These are phyloP conservation scores for Liodrosophila aerea DNA, from an alignment of 2,888 invertebrate species.

Conservation along the genomic window DNA sequence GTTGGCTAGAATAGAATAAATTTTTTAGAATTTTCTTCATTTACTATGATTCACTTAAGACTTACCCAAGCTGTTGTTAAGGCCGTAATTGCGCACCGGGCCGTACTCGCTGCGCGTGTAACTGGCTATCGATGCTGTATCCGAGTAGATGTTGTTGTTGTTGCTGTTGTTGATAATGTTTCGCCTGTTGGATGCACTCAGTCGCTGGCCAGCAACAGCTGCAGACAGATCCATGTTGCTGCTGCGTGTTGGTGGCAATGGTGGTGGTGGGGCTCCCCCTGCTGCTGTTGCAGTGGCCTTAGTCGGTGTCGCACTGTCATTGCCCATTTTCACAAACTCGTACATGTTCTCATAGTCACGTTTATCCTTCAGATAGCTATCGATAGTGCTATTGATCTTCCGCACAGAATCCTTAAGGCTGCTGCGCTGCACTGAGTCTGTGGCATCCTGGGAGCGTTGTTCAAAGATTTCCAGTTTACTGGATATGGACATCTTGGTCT, in stretches of 20 bases:
- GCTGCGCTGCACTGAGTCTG: constrained; percentile 68
- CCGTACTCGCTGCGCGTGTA: constrained; percentile 82
- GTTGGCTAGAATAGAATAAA: constrained; percentile 70
- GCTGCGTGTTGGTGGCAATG: constrained; percentile 76
- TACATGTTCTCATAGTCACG: constrained; percentile 81
- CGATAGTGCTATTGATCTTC: constrained; percentile 82
- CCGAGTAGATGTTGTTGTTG: constrained; percentile 73
- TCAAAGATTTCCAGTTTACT: constrained; percentile 81
- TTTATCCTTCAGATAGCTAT: constrained; percentile 82
- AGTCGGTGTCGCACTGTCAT: constrained; percentile 4
- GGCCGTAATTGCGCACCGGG: constrained; percentile 77
- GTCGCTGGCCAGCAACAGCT: constrained; percentile 61
- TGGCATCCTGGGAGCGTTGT: constrained; percentile 46
- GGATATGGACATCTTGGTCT: constrained; percentile 75
- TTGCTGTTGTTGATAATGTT: constrained; percentile 55
- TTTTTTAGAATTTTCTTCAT: background rate
- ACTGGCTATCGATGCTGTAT: constrained; percentile 78
- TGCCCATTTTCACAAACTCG: constrained; percentile 78
- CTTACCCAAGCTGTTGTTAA: constrained; percentile 81
- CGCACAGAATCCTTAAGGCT: constrained; percentile 82
- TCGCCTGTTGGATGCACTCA: constrained; percentile 57
- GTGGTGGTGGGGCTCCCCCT: constrained; percentile 65
- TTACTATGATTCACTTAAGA: background rate
- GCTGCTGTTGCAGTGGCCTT: constrained; percentile 23
- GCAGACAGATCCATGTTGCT: constrained; percentile 63